phyloP scores from a whole-genome alignment of 1,140 invertebrate genomes.

The Cydia amplana region DNA sequence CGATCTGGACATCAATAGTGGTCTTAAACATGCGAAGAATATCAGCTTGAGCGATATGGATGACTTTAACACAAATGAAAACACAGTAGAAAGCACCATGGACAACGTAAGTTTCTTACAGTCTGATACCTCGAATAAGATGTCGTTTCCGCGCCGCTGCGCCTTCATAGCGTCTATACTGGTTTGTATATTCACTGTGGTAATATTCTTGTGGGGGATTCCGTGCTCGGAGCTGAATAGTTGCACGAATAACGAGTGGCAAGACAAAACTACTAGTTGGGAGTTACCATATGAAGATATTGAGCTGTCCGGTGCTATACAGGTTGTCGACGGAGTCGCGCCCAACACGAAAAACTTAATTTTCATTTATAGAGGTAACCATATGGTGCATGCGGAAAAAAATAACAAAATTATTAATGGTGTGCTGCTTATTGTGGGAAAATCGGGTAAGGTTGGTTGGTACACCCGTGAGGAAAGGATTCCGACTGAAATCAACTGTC shows the following conservation, averaged over 20 bases:
- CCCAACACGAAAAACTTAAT: constrained; percentile 84
- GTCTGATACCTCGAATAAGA: constrained; percentile 75
- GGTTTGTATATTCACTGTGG: constrained; percentile 84
- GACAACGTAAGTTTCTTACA: constrained; percentile 80
- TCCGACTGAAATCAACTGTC: constrained; percentile 85
- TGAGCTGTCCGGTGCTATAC: constrained; percentile 86
- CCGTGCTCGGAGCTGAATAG: constrained; percentile 85
- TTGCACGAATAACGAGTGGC: constrained; percentile 79
- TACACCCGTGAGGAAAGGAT: constrained; percentile 82
- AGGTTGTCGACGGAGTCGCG: constrained; percentile 82
- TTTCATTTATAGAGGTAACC: constrained; percentile 84
- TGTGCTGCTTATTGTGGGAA: constrained; percentile 82
- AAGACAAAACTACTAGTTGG: constrained; percentile 83
- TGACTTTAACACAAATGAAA: constrained; percentile 77
- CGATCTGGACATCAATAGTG: constrained; percentile 81
- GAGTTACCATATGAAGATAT: constrained; percentile 85
- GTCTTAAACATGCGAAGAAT: constrained; percentile 68
- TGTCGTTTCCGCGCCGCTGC: constrained; percentile 83
- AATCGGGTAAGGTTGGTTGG: constrained; percentile 83
- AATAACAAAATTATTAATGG: constrained; percentile 79
- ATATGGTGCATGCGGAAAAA: constrained; percentile 79
- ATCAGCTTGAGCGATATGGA: constrained; percentile 74
- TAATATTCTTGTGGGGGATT: constrained; percentile 87
- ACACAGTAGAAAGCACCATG: constrained; percentile 75
- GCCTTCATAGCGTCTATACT: constrained; percentile 85